Evolutionary conservation across 1,140 invertebrate genomes (phyloP), one percentile per base, ranked within the genome.

Genomic region (Drosophila teissieri): DNA sequence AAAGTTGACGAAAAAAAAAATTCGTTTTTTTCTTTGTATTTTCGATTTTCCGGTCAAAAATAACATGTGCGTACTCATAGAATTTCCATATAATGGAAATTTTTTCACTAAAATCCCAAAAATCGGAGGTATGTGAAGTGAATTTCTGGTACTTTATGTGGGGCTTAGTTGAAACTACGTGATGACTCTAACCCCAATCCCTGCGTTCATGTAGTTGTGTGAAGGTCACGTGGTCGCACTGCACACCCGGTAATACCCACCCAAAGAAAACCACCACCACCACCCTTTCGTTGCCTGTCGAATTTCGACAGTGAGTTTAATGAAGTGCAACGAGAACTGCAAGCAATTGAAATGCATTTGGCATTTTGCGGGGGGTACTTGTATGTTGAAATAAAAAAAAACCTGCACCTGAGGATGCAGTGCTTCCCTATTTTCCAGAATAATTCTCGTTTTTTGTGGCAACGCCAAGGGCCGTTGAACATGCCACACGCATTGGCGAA

Each of bases 341-440:
- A 70, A 78, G 79, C 83, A 76, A 86, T 88, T 88, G 83, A 86
- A 86, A 88, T 82, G 79, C 79, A 74, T 77, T 62, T 62, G 69
- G 48, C 48, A 63, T 54, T 72, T 73, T 22, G 36, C 22, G 36
- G n/a, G 53, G 11, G 5, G 11, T 15, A 44, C 51, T 6, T 1
- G 24, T 2, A n/a, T 17, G 27, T 15, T 22, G 8, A 8, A 1
- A 12, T 0, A 31, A 10, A 31, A 31, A 27, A 34, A n/a, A 19
- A 22, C 6, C 10, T 45, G 15, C 58, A 45, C 53, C 19, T 44
- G 42, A 62, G 57, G 49, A 53, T 54, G 36, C 24, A 45, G 40
- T 45, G 36, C 31, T 34, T 31, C 24, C 27, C 31, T 31, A 49
- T 49, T 31, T 48, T 48, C 5, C 5, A 10, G 7, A 31, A 31